Evolutionary conservation across 2,797 vertebrate genomes (phyloP), one percentile per base, ranked within the genome.

Genomic region (Rhinichthys osculus): DNA sequence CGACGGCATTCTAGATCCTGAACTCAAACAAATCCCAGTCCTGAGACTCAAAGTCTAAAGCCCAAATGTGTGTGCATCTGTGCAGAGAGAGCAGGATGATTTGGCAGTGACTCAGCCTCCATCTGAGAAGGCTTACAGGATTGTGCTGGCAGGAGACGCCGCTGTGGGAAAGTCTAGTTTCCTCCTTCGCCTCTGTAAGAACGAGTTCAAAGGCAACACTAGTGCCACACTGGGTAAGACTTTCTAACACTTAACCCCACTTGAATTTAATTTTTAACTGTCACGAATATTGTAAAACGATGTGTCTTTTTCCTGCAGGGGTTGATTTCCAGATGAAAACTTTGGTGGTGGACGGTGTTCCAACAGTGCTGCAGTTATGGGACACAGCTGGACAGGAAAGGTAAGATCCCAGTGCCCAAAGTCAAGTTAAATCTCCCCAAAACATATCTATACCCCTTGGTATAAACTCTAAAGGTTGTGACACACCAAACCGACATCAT

Each of bases 271-370:
- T 69, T 10, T 38, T 3, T 38, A 23, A 50, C 27, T 33, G 7
- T 64, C 78, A 30, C 16, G 35, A 5, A 23, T 8, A 42, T 14
- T 27, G n/a, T 50, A 6, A 67, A 66, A 78, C 21, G 4, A 40
- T 38, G 54, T 42, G 54, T 62, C 23, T 67, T 27, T 66, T 67
- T 66, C 17, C 59, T 67, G 27, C 78, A 99, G 98, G 97, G 69
- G 98, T 99, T 74, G 98, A 99, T 94, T 99, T 99, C 92, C 98
- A 98, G 90, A 97, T 98, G 96, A 99, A 99, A 92, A 97, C 96
- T 6, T 91, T 99, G 21, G 91, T 98, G 27, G 97, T 99, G 57
- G 98, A 99, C 13, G 98, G 98, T 91, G 97, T 99, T 71, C 95
- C 93, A 7, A 96, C 96, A 30, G 91, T 97, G 23, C 91, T 99